These are phyloP conservation scores for Cherax destructor DNA, from an alignment of 1,140 invertebrate genomes.

Conservation along the genomic window DNA sequence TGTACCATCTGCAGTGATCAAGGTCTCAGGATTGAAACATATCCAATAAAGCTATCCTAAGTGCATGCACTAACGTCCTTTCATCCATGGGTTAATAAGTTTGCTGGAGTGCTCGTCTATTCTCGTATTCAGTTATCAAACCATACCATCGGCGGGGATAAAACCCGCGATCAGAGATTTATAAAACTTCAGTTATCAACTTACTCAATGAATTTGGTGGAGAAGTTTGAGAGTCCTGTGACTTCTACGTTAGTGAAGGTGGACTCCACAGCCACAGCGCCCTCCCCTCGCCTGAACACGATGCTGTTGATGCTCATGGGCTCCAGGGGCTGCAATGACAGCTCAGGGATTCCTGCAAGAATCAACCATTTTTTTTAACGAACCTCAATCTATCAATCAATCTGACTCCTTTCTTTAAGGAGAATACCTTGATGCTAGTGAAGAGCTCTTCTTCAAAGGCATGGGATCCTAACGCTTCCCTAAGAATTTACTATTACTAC, in stretches of 20 bases:
- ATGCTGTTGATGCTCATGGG: conserved; percentile 82
- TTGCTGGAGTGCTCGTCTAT: no score
- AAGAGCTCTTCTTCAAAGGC: neutral
- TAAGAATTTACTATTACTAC: no score
- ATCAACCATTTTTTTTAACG: neutral
- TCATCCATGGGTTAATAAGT: no score
- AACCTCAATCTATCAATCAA: neutral
- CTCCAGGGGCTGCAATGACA: conserved; percentile 84
- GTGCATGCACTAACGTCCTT: no score
- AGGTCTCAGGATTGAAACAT: no score
- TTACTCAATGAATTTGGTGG: conserved; percentile 78
- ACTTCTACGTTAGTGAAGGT: conserved; percentile 84
- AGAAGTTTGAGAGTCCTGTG: conserved; percentile 84
- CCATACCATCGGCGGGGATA: no score
- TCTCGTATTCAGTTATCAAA: neutral
- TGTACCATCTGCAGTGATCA: no score
- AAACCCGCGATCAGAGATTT: no score
- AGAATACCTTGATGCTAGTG: neutral
- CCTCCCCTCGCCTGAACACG: conserved; percentile 85
- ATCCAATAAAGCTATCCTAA: no score
- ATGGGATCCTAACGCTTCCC: no score
- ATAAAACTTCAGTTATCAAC: conserved; percentile 29
- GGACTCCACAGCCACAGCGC: conserved; percentile 83
- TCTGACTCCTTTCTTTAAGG: neutral
- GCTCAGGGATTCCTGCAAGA: conserved; percentile 80